Evolutionary conservation across 2,113 vertebrate species (phyloP).

Genomic region (Malurus elegans): DNA sequence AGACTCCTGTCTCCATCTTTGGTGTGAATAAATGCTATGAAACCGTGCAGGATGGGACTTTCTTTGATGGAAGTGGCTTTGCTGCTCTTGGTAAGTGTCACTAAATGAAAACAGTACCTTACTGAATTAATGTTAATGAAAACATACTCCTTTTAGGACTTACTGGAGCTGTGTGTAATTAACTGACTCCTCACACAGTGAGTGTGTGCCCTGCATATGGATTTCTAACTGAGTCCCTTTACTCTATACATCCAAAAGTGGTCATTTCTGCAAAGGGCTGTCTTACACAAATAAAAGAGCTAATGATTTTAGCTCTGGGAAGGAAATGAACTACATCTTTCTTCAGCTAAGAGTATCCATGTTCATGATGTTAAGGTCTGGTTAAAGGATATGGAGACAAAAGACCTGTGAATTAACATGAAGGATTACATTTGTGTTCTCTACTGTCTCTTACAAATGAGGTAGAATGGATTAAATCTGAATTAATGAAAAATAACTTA

Average conservation of each 20-base stretch:
- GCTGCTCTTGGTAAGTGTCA: constrained; percentile 80
- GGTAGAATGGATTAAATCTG: background rate
- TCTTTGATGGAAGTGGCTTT: constrained; percentile 89
- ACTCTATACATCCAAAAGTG: background rate
- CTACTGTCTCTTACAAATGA: background rate
- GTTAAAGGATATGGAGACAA: background rate
- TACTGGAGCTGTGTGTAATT: background rate
- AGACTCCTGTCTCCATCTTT: constrained; percentile 64
- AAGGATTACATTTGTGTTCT: background rate
- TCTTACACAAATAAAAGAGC: background rate
- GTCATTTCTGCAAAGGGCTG: background rate
- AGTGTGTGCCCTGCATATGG: background rate
- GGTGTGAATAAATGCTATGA: constrained; percentile 81
- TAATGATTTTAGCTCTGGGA: background rate
- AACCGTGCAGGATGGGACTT: constrained; percentile 81
- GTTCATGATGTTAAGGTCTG: background rate
- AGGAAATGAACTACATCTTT: background rate
- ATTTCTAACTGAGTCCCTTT: background rate
- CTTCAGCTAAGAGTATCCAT: background rate
- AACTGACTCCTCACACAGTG: background rate
- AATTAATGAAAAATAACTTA: background rate
- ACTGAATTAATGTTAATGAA: background rate
- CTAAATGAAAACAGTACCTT: background rate
- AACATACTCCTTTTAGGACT: background rate
- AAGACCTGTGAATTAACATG: background rate